phyloP scores from a whole-genome alignment of 2,888 invertebrate species.

The Pheosia gnoma region DNA sequence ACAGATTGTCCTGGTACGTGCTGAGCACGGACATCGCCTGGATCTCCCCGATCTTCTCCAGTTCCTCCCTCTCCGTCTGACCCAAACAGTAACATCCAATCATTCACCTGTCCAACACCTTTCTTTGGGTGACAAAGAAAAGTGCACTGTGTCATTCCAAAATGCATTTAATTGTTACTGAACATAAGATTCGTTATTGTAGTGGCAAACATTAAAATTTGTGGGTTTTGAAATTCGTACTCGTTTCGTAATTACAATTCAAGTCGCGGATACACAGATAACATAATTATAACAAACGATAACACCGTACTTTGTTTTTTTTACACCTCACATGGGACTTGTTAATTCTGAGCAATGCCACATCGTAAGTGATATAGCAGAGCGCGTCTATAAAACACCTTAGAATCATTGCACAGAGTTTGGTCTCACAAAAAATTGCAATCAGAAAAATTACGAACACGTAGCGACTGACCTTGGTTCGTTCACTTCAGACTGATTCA shows the following conservation, averaged over 20 bases:
- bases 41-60: conserved; percentile 72
- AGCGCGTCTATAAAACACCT: conserved; percentile 59
- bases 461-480: conserved; percentile 60
- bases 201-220: neutral
- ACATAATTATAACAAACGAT: conserved; percentile 18
- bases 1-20: conserved; percentile 84
- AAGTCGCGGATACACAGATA: conserved; percentile 23
- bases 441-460: conserved; percentile 39
- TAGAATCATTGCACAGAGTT: conserved; percentile 44
- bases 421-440: conserved; percentile 39
- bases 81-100: conserved; percentile 47
- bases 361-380: conserved; percentile 58
- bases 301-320: conserved; percentile 41
- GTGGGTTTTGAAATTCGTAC: neutral
- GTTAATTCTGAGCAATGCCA: conserved; percentile 41
- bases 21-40: conserved; percentile 85
- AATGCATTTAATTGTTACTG: neutral
- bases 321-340: conserved; percentile 33
- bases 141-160: conserved; percentile 6
- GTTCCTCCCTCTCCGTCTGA: conserved; percentile 72
- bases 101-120: conserved; percentile 6
- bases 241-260: neutral
- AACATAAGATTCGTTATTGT: conserved; percentile 19
- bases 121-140: conserved; percentile 6
- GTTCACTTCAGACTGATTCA: conserved; percentile 57